Base-by-base conservation (phyloP, 2,888 invertebrate species). In the Portevinia maculata region DNA sequence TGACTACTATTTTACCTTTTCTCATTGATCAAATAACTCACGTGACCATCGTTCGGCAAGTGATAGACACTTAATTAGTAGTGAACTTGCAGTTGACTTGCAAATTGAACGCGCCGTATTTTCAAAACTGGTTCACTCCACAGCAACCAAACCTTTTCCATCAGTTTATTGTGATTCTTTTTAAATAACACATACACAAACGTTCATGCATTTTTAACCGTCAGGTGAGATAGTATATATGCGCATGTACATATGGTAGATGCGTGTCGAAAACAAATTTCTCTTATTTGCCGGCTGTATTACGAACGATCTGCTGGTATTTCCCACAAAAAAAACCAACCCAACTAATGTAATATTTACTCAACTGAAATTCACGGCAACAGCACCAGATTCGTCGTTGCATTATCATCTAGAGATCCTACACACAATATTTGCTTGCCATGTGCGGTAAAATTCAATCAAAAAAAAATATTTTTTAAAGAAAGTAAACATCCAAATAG, bases 341-440 rank as follows among this genome's bases (percentile, higher is more conserved):
- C 1, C 13, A 11, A 17, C 39, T 57, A n/a, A 60, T 41, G 52
- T 32, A 79, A 65, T 78, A 65, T 79, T 73, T 79, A 60, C 73
- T 67, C 73, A 73, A 79, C 65, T 73, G 79, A 67, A 79, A 79
- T 65, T 52, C 65, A 71, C 71, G 71, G 71, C 71, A 64, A 78
- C 50, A 78, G 59, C 70, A 59, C 57, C 50, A 48, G 24, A 13
- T 9, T 15, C 41, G 24, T n/a, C n/a, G 19, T 19, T 3, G 30
- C 37, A 48, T 28, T 24, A 11, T 30, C 52, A 21, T 50, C 19
- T 39, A 39, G 39, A 48, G 39, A 48, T 48, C 53, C 48, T 41
- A 59, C 21, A 57, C 17, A 28, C 13, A 1, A 19, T 53, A 9
- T 44, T 55, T 55, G 53, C 44, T 67, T 44, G 39, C 4, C 28